Percentiles rank a stretch among this genome's conserved stretches.
Evolutionary conservation across 2,797 vertebrate genomes (phyloP).

Genomic region (Mormyrus hasselquistii): DNA sequence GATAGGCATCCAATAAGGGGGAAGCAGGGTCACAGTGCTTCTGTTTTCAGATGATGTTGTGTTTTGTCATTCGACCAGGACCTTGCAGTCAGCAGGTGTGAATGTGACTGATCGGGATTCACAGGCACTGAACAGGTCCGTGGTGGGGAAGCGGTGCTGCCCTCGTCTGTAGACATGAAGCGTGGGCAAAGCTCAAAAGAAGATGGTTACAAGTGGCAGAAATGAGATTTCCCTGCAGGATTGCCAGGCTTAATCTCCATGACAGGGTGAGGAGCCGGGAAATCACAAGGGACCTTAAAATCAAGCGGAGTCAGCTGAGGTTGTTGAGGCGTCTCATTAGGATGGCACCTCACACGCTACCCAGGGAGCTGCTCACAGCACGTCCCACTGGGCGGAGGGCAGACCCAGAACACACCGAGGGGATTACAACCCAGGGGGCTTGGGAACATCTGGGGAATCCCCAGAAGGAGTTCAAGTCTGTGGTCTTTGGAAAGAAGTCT

Average conservation of each 20-base stretch:
- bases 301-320: not conserved
- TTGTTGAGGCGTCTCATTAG: not conserved
- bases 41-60: not conserved
- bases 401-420: not conserved
- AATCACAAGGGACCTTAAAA: not conserved
- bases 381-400: not conserved
- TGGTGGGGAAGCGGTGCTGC: not conserved
- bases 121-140: not conserved
- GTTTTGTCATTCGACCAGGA: not conserved
- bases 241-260: not conserved
- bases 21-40: not conserved
- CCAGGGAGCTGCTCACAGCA: not conserved
- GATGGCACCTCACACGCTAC: not conserved
- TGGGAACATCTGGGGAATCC: not conserved
- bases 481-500: not conserved
- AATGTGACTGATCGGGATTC: not conserved
- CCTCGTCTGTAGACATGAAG: not conserved
- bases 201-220: not conserved
- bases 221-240: not conserved
- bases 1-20: not conserved
- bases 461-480: not conserved
- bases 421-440: not conserved
- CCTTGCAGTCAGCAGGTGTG: not conserved
- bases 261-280: not conserved
- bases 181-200: not conserved